phyloP scores from a whole-genome alignment of 2,797 vertebrate genomes.

The Oophaga sylvatica region DNA sequence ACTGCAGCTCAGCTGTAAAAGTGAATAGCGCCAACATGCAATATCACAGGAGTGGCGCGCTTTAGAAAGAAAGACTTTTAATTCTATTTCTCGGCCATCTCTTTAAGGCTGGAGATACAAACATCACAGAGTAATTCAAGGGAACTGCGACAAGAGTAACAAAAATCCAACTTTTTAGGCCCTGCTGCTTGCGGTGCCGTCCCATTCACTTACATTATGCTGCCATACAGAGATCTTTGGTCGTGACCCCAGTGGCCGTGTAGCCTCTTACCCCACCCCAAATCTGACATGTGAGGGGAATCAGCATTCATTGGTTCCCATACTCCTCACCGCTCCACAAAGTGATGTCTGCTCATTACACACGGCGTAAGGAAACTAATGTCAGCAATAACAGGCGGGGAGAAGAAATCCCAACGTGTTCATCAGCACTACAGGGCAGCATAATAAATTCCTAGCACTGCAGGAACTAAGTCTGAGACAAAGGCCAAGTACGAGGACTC shows the following conservation, averaged over 20 bases:
- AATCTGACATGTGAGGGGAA: background rate
- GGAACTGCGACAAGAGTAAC: no score
- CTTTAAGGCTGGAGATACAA: no score
- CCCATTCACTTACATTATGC: no score
- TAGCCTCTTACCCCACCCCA: no score
- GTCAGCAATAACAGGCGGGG: background rate
- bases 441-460: constrained; percentile 12
- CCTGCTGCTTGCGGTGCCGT: no score
- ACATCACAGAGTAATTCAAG: no score
- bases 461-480: background rate
- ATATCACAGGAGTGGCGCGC: background rate
- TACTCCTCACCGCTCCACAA: background rate
- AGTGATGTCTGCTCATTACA: background rate
- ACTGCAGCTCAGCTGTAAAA: background rate
- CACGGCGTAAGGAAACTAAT: background rate
- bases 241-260: no score
- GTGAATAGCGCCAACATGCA: background rate
- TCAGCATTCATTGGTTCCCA: background rate
- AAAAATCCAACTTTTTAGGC: no score
- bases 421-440: background rate
- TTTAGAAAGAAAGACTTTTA: no score
- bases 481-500: background rate
- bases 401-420: background rate
- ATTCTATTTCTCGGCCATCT: no score
- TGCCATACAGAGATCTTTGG: no score